A percentile compares a stretch with the other conserved stretches of the same genome.
phyloP scores from a whole-genome alignment of 2,888 invertebrate genomes.

The Ormyrus rosae region DNA sequence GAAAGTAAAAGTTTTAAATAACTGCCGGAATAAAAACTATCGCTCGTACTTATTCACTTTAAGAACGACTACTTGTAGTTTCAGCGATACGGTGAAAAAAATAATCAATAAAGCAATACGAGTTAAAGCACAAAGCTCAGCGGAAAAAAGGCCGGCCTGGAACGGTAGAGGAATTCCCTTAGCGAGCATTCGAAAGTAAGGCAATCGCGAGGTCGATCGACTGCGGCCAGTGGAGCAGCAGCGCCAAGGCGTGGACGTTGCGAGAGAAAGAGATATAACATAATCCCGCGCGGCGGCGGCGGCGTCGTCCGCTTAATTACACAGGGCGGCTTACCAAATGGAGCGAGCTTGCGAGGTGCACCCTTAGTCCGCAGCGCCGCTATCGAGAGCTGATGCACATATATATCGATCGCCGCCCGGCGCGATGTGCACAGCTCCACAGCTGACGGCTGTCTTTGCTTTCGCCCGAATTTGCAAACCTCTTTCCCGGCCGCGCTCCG shows the following conservation, averaged over 20 bases:
- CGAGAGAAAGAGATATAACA: not conserved
- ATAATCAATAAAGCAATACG: no score
- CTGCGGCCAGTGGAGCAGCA: constrained; percentile 1
- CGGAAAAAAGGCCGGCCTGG: no score
- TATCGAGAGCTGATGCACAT: constrained; percentile 33
- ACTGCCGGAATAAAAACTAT: no score
- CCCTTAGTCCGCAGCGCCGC: constrained; percentile 16
- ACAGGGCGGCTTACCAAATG: constrained; percentile 32
- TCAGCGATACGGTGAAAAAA: no score
- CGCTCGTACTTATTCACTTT: no score
- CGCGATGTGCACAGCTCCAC: not conserved
- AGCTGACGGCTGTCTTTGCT: not conserved
- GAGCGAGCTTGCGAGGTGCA: not conserved
- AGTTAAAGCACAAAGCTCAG: no score
- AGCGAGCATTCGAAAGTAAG: not conserved
- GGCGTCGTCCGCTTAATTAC: constrained; percentile 34
- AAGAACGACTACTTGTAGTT: no score
- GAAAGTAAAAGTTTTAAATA: no score
- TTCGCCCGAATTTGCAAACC: not conserved
- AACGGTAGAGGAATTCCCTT: no score
- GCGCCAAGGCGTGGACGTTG: not conserved
- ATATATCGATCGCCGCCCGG: constrained; percentile 21
- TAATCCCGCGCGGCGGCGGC: not conserved
- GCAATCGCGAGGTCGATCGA: constrained; percentile 21
- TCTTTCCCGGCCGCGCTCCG: no score